Evolutionary conservation across 2,113 vertebrate species (phyloP), one percentile per base, ranked within the genome.

Genomic region (Antigone vipio): DNA sequence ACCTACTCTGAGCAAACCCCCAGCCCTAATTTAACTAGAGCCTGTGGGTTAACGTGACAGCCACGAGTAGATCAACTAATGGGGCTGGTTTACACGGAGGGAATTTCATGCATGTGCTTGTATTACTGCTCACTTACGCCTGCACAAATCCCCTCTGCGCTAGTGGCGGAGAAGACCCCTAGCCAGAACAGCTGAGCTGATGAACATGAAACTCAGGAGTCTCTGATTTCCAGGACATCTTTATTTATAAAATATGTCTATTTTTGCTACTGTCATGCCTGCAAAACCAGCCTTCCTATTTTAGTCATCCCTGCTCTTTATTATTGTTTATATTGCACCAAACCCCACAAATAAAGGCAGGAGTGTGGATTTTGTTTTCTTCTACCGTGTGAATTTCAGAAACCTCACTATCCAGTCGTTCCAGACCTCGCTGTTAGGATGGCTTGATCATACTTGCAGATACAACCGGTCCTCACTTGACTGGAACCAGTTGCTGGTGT

Each of bases 181-280:
- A 78, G 81, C 44, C 66, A 92, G 66, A 97, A 97, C 93, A 97
- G 95, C 96, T 97, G 97, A 94, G 75, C 47, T 76, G 52, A 71
- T 34, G 68, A 86, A 34, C 87, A 50, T 35, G 84, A 93, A 90
- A 89, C 52, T 50, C 9, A 2, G 20, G 22, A 72, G 63, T 87
- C 90, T 97, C 92, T 84, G 26, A 88, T 95, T 97, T 96, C 94
- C 90, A 90, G 74, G 52, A 89, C 79, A 77, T 83, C 90, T 93
- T 93, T 93, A 94, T 93, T 95, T 95, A 88, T 93, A 95, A 94
- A 93, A 92, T 71, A 82, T 3, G 20, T 73, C 94, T 95, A 88
- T 91, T 88, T 88, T 85, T 85, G 87, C 82, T 73, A 42, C 84
- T n/a, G 82, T 55, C 50, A 49, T 26, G 69, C 89, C 88, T 9